Evolutionary conservation across 2,797 vertebrate genomes (phyloP).

Genomic region (Characodon lateralis): DNA sequence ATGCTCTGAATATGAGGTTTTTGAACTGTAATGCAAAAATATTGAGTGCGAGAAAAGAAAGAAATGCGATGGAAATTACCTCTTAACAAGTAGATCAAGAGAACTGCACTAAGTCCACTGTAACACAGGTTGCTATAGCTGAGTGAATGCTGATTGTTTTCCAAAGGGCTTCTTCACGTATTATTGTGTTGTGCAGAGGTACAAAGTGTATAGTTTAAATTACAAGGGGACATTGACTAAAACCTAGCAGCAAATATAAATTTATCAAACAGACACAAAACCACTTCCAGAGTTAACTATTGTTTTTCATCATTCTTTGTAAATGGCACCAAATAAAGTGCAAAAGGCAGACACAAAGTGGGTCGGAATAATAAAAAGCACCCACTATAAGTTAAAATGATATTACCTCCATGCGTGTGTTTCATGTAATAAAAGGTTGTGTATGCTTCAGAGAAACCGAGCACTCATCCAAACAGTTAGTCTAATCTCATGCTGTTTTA

Average conservation of each 20-base stretch:
- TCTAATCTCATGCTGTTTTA: neutral
- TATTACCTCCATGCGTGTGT: conserved; percentile 21
- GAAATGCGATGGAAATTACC: neutral
- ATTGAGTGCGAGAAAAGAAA: neutral
- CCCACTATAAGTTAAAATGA: conserved; percentile 22
- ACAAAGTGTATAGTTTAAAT: neutral
- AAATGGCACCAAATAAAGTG: conserved; percentile 30
- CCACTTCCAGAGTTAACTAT: conserved; percentile 30
- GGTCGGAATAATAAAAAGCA: conserved; percentile 59
- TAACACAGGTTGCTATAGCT: neutral
- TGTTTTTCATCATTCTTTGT: conserved; percentile 17
- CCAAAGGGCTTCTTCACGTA: conserved; percentile 6
- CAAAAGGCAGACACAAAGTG: conserved; percentile 36
- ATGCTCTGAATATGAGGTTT: neutral
- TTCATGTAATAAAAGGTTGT: conserved; percentile 20
- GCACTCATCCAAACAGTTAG: conserved; percentile 16
- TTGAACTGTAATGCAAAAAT: conserved; percentile 1
- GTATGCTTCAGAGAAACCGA: conserved; percentile 3
- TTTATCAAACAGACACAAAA: conserved; percentile 40
- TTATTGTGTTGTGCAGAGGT: conserved; percentile 23
- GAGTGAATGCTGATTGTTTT: conserved; percentile 4
- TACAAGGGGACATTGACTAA: conserved; percentile 9
- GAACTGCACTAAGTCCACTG: neutral
- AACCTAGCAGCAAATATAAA: conserved; percentile 15
- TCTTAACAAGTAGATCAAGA: conserved; percentile 12